Conservation (phyloP, 2,797 vertebrate genomes). For the Taenioides sp. region DNA sequence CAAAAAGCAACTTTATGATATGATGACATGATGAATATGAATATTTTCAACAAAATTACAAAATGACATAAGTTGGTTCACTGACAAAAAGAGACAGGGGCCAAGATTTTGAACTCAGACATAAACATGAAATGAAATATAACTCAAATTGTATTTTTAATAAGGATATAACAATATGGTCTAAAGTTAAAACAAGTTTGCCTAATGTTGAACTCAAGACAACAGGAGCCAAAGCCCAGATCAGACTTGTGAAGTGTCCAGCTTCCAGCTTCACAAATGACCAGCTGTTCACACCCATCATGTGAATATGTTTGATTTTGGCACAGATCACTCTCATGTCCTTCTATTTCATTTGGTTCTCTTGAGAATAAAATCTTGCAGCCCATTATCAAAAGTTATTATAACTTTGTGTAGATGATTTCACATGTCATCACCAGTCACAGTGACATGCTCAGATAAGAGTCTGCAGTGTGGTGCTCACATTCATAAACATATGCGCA, state of each 20-base stretch:
- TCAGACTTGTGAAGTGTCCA: background rate
- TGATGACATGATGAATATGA: too few relatives aligned
- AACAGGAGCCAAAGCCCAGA: too few relatives aligned
- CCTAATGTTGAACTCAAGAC: too few relatives aligned
- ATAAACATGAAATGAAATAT: too few relatives aligned
- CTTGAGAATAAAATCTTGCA: background rate
- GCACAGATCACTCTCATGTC: background rate
- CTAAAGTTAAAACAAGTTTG: too few relatives aligned
- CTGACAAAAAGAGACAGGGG: too few relatives aligned
- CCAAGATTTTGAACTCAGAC: too few relatives aligned
- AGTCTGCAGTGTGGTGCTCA: background rate
- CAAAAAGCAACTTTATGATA: too few relatives aligned
- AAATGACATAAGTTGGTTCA: too few relatives aligned
- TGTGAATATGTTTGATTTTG: background rate
- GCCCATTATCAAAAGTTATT: background rate
- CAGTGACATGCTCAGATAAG: conserved; percentile 11
- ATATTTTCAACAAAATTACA: too few relatives aligned
- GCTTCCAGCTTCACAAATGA: background rate
- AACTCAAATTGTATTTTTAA: too few relatives aligned
- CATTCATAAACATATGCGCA: background rate
- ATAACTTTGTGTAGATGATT: conserved; percentile 3
- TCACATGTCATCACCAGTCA: conserved; percentile 3
- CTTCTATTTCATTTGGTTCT: background rate
- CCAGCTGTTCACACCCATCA: background rate
- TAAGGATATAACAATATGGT: too few relatives aligned